phyloP scores from a whole-genome alignment of 2,113 vertebrate species.

The Kobus ellipsiprymnus region DNA sequence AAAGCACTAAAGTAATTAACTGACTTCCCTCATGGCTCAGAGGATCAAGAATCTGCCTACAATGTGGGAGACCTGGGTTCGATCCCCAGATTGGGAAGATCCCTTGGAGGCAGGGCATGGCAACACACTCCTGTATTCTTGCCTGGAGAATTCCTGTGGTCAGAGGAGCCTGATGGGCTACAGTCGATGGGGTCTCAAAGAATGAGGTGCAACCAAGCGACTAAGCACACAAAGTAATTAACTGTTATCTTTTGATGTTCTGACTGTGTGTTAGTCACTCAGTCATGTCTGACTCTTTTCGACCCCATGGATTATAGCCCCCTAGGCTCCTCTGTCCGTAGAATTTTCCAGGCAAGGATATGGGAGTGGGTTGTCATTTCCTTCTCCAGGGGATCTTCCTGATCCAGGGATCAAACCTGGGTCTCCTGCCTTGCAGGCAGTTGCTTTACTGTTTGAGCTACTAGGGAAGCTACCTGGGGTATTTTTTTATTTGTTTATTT shows the following conservation, averaged over 20 bases:
- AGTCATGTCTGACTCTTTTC: accelerated
- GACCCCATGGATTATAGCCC: neutral
- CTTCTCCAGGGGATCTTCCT: neutral
- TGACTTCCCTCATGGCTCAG: neutral
- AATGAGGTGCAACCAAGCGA: neutral
- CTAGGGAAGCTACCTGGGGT: neutral
- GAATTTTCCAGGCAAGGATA: neutral
- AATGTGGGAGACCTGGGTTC: accelerated
- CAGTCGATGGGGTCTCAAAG: neutral
- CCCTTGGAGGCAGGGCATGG: neutral
- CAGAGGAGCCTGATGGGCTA: neutral
- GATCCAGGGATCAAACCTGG: neutral
- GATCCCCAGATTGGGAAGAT: neutral
- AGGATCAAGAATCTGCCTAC: neutral
- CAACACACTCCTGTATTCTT: neutral
- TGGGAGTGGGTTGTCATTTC: neutral
- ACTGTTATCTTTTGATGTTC: neutral
- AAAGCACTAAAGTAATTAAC: neutral
- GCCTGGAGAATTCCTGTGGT: neutral
- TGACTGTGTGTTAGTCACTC: neutral
- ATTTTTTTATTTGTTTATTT: neutral
- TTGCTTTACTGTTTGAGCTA: neutral
- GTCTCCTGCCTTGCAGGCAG: neutral
- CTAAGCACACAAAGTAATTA: neutral
- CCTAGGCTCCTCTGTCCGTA: neutral